Base-by-base conservation (phyloP, 2,797 vertebrate species). In the Sciurus vulgaris region DNA sequence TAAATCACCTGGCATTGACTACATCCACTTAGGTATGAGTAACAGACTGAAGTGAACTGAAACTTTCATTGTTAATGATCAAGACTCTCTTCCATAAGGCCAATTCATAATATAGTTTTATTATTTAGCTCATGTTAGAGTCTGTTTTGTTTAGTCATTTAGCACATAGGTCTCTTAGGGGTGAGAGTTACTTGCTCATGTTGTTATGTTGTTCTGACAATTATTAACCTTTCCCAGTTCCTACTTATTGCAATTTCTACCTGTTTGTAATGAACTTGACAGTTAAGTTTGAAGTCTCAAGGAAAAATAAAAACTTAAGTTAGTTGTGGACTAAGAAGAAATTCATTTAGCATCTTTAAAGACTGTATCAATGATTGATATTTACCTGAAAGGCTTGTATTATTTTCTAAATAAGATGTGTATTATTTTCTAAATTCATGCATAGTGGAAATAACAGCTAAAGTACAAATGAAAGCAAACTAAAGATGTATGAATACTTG, bases 1-100 rank as follows among this genome's bases (percentile, higher is more conserved):
- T 96, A 96, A 96, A 96, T 95, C 93, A 95, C 33, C 44, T 83
- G 51, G 70, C 83, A 67, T 49, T 82, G 76, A 95, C 81, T 89
- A 17, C 15, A 70, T 79, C 72, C 54, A 78, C 67, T 96, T 94
- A 77, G 12, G 3, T 69, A 18, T 85, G 69, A 93, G 28, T 78
- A 91, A 95, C 24, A 84, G 82, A 74, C 59, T 44, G 12, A 95
- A 81, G 92, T 91, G 67, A 97, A 63, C 30, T 89, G n/a, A 44
- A 91, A 61, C 61, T 93, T 96, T 76, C n/a, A 49, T 73, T 96
- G 33, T 41, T 96, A 35, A 67, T 86, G 51, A 54, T 69, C 54
- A 84, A 76, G 54, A 74, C 35, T 85, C 54, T 86, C 47, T n/a
- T 28, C 54, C 82, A 0, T 82, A 86, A 91, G 76, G 61, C 14